A percentile compares a stretch with the other conserved stretches of the same genome.
Conservation (phyloP, 2,113 vertebrate genomes). For the Rhagologus leucostigma region DNA sequence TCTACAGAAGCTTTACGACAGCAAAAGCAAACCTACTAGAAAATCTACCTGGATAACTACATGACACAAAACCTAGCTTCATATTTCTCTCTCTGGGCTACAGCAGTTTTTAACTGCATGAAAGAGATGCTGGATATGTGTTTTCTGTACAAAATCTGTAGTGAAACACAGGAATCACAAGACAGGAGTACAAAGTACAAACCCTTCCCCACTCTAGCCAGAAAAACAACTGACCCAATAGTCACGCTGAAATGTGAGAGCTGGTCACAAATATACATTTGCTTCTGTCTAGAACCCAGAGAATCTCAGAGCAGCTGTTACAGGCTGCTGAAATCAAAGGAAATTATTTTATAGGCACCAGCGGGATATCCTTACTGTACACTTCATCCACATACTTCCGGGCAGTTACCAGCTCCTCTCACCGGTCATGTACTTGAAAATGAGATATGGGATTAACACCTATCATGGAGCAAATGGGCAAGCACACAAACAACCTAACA, state of each 20-base stretch:
- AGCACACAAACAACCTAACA: neutral
- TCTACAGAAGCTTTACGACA: neutral
- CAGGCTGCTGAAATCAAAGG: neutral
- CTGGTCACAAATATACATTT: neutral
- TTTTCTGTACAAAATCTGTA: neutral
- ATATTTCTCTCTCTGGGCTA: neutral
- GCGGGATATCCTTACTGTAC: neutral
- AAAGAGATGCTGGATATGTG: neutral
- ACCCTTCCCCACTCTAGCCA: neutral
- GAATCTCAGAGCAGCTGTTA: neutral
- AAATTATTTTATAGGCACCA: neutral
- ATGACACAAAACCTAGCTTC: neutral
- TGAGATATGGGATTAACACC: neutral
- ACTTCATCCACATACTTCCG: neutral
- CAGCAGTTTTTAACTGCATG: neutral
- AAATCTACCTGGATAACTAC: neutral
- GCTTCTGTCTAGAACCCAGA: neutral
- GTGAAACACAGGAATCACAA: neutral
- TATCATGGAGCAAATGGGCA: neutral
- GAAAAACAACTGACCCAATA: neutral
- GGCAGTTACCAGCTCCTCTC: neutral
- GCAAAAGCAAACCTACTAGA: constrained; percentile 14
- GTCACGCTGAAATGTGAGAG: neutral
- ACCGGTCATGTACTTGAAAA: neutral
- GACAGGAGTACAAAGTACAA: neutral